A percentile compares a stretch with the other conserved stretches of the same genome.
phyloP scores from a whole-genome alignment of 2,113 vertebrate genomes.

The Falco punctatus region DNA sequence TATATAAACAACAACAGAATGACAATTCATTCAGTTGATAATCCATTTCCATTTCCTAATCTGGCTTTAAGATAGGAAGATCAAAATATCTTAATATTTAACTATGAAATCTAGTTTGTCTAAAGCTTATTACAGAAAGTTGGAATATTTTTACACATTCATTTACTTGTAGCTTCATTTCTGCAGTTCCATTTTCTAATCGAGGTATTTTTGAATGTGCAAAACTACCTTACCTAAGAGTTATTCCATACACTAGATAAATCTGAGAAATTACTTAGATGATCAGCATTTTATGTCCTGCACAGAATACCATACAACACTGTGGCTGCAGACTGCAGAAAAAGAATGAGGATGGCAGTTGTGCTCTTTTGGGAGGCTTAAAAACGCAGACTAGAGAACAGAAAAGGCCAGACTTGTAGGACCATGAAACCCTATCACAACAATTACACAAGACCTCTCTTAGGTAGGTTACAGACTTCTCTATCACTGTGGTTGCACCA shows the following conservation, averaged over 20 bases:
- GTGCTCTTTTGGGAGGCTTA: neutral
- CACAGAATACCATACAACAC: neutral
- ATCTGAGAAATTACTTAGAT: neutral
- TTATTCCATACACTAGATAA: neutral
- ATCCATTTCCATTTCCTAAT: neutral
- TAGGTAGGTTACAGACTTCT: neutral
- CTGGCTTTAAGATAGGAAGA: neutral
- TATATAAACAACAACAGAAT: neutral
- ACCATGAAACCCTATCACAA: neutral
- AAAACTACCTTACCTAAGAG: neutral
- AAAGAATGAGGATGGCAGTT: neutral
- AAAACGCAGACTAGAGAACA: neutral
- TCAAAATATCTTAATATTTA: neutral
- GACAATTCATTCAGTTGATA: neutral
- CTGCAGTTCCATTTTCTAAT: neutral
- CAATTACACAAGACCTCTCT: neutral
- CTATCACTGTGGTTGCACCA: neutral
- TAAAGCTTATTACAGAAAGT: neutral
- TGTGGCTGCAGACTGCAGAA: neutral
- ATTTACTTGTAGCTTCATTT: neutral
- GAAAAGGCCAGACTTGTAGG: neutral
- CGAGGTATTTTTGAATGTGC: neutral
- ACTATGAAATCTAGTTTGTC: neutral
- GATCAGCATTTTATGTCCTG: neutral
- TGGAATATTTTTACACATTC: neutral